These are phyloP conservation scores for Saguinus midas DNA, from an alignment of 2,113 vertebrate species.

Conservation along the genomic window DNA sequence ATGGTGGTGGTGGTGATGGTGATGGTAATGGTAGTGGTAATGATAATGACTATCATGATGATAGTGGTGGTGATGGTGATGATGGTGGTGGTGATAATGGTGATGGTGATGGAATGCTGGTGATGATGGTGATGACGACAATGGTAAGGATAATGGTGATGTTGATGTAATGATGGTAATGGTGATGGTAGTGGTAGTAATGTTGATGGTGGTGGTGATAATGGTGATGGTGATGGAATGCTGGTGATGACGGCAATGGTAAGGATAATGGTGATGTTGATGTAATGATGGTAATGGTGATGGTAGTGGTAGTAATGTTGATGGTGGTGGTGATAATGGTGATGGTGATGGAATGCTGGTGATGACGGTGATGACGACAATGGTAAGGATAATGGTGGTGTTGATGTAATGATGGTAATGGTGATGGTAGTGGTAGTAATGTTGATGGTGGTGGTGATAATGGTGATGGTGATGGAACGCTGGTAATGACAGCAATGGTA, in stretches of 20 bases:
- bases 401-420: no score
- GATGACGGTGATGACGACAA: no score
- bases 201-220: accelerated
- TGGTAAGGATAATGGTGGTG: no score
- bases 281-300: not conserved
- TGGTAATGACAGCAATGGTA: accelerated
- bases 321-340: not conserved
- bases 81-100: accelerated
- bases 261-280: not conserved
- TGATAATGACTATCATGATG: not conserved
- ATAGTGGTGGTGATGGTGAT: not conserved
- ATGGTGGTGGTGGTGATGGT: not conserved
- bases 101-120: accelerated
- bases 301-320: no score
- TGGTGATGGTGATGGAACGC: no score
- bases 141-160: no score
- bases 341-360: accelerated
- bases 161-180: no score
- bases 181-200: no score
- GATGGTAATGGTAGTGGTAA: not conserved
- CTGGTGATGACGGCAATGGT: no score
- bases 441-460: not conserved
- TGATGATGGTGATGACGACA: not conserved
- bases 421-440: no score
- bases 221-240: not conserved